Evolutionary conservation across 2,113 vertebrate genomes (phyloP).

Genomic region (Mastomys natalensis): DNA sequence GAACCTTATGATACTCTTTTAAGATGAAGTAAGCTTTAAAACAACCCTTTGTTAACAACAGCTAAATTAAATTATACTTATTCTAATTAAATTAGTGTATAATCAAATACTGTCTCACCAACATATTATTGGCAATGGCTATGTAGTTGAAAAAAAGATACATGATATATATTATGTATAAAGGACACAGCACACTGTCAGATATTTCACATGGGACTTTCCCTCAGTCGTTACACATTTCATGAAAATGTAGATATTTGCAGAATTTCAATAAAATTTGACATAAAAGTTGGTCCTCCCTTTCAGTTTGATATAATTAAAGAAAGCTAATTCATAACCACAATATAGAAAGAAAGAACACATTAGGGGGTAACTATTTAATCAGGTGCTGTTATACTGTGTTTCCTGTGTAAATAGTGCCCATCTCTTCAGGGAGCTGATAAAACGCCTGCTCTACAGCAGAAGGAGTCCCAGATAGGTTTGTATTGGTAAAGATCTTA

Average conservation of each 20-base stretch:
- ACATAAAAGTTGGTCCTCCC: background rate
- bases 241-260: background rate
- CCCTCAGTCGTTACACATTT: background rate
- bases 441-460: background rate
- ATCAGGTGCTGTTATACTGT: background rate
- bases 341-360: background rate
- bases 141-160: background rate
- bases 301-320: background rate
- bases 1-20: background rate
- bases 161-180: background rate
- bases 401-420: background rate
- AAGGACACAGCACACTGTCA: background rate
- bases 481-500: background rate
- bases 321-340: background rate
- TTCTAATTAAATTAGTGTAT: slow-evolving; percentile 18
- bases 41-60: background rate
- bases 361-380: background rate
- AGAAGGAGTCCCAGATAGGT: background rate
- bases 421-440: background rate
- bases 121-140: background rate
- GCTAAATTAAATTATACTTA: slow-evolving; percentile 55
- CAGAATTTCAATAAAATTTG: background rate
- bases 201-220: background rate
- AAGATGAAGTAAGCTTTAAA: slow-evolving; percentile 29
- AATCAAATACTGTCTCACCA: slow-evolving; percentile 37